phyloP scores from a whole-genome alignment of 1,140 invertebrate species.

The Drosophila bocqueti region DNA sequence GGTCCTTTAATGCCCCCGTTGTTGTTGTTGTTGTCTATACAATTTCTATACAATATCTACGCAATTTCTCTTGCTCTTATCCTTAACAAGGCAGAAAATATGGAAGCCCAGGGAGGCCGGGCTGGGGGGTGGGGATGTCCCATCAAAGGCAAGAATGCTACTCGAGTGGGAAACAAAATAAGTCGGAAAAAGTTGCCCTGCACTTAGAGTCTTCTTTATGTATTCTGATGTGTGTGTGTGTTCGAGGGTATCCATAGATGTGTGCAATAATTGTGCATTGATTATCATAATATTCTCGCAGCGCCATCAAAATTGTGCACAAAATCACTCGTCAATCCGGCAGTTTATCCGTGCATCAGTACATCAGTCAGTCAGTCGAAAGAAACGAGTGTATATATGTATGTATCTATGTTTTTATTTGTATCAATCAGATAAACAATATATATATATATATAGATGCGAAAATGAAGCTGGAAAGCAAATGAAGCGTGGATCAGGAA shows the following conservation, averaged over 20 bases:
- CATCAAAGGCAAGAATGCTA: constrained; percentile 32
- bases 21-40: constrained; percentile 15
- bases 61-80: constrained; percentile 19
- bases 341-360: constrained; percentile 28
- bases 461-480: constrained; percentile 13
- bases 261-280: constrained; percentile 73
- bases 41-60: constrained; percentile 32
- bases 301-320: constrained; percentile 65
- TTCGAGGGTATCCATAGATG: constrained; percentile 16
- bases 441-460: neutral
- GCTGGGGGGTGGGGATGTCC: neutral
- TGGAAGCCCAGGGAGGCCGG: neutral
- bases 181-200: constrained; percentile 24
- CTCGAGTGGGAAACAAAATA: constrained; percentile 9
- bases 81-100: constrained; percentile 33
- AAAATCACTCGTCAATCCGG: constrained; percentile 39
- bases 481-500: constrained; percentile 31
- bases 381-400: neutral
- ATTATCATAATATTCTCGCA: constrained; percentile 62
- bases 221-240: constrained; percentile 7
- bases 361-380: constrained; percentile 26
- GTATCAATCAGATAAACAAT: constrained; percentile 22
- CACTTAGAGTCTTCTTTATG: constrained; percentile 30
- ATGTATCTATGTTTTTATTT: constrained; percentile 1
- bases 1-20: constrained; percentile 27